A percentile compares a stretch with the other conserved stretches of the same genome.
Conservation (phyloP, 2,888 invertebrate species). For the Himalopsyche japonica region DNA sequence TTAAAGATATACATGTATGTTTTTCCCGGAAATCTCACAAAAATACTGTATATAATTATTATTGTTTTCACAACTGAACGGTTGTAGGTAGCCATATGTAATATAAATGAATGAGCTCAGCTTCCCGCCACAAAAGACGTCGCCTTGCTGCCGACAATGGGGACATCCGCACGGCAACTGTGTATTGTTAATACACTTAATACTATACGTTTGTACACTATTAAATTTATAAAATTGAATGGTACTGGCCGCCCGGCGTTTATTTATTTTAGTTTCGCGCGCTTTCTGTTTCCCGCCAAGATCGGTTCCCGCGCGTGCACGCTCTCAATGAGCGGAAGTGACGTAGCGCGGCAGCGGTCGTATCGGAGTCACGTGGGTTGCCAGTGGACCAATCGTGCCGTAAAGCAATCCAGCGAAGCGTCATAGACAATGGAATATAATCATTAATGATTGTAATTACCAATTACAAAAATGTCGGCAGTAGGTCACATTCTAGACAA, state of each 20-base stretch:
- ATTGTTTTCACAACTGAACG: neutral
- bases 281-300: slow-evolving; percentile 7
- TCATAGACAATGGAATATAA: neutral
- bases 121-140: neutral
- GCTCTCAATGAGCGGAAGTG: neutral
- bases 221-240: neutral
- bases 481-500: neutral
- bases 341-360: neutral
- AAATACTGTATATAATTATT: neutral
- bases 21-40: neutral
- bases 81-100: neutral
- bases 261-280: neutral
- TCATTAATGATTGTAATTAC: neutral
- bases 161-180: neutral
- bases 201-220: neutral
- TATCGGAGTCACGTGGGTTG: neutral
- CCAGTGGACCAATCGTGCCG: neutral
- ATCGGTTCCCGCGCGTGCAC: slow-evolving; percentile 2
- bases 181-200: neutral
- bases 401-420: neutral
- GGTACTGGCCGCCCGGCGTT: neutral
- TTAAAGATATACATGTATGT: neutral
- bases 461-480: neutral
- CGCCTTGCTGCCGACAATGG: neutral
- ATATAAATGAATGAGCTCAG: neutral